These are phyloP conservation scores for Ochlodes sylvanus DNA, from an alignment of 2,888 invertebrate genomes.

Conservation along the genomic window DNA sequence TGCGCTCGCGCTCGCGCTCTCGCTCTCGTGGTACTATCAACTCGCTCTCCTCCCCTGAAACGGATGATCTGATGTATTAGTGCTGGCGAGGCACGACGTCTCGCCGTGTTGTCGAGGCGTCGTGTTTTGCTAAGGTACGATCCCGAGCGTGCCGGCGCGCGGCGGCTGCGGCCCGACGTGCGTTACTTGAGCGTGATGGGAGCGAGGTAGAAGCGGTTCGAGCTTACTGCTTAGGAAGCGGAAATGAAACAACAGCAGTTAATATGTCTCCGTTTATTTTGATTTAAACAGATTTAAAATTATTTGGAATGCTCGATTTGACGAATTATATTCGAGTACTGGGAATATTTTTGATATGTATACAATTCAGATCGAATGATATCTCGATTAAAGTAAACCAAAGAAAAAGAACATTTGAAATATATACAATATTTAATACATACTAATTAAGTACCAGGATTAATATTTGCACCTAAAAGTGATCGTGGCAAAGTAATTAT, in stretches of 20 bases:
- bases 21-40: conserved; percentile 57
- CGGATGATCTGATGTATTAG: conserved; percentile 42
- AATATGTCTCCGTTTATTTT: conserved; percentile 28
- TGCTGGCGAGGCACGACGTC: conserved; percentile 6
- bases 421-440: neutral
- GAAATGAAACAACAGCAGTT: conserved; percentile 34
- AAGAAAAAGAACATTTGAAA: neutral
- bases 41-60: conserved; percentile 75
- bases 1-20: conserved; percentile 51
- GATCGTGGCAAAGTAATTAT: neutral
- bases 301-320: conserved; percentile 32
- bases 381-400: conserved; percentile 8
- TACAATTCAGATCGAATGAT: conserved; percentile 37
- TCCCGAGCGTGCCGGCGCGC: neutral
- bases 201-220: neutral
- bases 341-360: conserved; percentile 41
- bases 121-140: conserved; percentile 36
- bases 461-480: neutral
- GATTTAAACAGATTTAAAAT: conserved; percentile 22
- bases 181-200: too few relatives aligned
- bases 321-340: conserved; percentile 33
- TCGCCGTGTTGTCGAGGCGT: neutral
- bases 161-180: neutral
- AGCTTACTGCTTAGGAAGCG: conserved; percentile 1
- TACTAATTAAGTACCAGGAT: neutral